Percentiles rank a stretch among this genome's conserved stretches.
These are phyloP conservation scores for Fukomys damarensis DNA, from an alignment of 2,113 vertebrate species.

Conservation along the genomic window DNA sequence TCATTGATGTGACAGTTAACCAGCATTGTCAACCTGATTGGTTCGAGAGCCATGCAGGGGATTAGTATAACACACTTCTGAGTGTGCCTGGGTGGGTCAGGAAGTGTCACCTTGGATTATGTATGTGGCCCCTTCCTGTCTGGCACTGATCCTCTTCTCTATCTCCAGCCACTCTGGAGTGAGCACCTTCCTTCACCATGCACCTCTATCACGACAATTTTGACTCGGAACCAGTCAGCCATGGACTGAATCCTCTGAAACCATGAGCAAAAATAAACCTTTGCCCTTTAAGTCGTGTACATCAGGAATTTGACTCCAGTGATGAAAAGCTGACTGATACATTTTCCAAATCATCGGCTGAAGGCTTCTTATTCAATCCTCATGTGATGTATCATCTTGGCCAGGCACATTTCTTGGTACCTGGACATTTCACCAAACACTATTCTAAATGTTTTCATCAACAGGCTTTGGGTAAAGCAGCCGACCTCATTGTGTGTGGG, in stretches of 20 bases:
- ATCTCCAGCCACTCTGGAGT: neutral
- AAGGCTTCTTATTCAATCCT: neutral
- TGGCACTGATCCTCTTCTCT: neutral
- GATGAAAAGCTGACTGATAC: neutral
- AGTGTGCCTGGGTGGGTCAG: neutral
- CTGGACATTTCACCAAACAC: neutral
- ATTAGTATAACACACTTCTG: neutral
- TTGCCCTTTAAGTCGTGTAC: neutral
- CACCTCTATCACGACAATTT: neutral
- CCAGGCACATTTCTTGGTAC: too few relatives aligned
- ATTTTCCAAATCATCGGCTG: neutral
- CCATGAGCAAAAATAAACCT: neutral
- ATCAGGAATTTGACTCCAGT: neutral
- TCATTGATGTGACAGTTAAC: neutral
- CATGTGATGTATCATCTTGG: neutral
- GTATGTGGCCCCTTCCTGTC: neutral
- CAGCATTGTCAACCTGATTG: neutral
- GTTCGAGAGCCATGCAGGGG: neutral
- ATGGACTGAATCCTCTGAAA: neutral
- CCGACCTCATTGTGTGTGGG: neutral
- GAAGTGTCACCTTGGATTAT: neutral
- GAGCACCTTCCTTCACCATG: neutral
- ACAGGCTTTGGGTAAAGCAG: neutral
- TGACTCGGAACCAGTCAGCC: neutral
- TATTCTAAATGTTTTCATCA: neutral